phyloP scores from a whole-genome alignment of 2,113 vertebrate species.

The Anolis sagrei region DNA sequence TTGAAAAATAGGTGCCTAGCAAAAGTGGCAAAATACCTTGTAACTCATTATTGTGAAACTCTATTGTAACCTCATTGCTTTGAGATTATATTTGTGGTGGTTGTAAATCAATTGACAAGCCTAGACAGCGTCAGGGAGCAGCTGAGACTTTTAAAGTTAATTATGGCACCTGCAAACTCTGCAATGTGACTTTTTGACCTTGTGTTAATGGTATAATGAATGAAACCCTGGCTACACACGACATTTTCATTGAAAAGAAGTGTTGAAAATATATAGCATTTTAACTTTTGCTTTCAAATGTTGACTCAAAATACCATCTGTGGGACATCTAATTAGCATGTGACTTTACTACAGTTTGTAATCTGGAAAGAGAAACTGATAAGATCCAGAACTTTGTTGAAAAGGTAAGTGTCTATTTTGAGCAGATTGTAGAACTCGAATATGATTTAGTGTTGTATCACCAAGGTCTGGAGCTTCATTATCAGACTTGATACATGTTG shows the following conservation, averaged over 20 bases:
- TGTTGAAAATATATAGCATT: slow-evolving; percentile 13
- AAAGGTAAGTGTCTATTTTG: not conserved
- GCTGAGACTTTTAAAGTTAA: not conserved
- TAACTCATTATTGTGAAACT: too few species aligned
- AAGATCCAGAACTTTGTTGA: not conserved
- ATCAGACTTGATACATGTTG: not conserved
- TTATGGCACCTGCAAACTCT: not conserved
- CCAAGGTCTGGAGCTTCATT: not conserved
- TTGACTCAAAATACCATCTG: slow-evolving; percentile 8
- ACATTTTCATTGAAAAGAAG: slow-evolving; percentile 8
- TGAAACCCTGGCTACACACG: not conserved
- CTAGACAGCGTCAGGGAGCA: not conserved
- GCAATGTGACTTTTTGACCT: slow-evolving; percentile 9
- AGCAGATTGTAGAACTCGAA: not conserved
- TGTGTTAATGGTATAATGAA: slow-evolving; percentile 17
- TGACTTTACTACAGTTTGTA: not conserved
- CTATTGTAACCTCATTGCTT: too few species aligned
- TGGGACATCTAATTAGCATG: not conserved
- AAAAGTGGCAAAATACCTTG: too few species aligned
- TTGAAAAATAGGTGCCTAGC: too few species aligned
- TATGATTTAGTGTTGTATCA: not conserved
- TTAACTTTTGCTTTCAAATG: not conserved
- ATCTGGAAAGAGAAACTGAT: not conserved
- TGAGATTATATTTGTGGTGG: not conserved
- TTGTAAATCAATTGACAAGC: not conserved